Conservation (phyloP, 2,113 vertebrate genomes). For the Ciconia boyciana region DNA sequence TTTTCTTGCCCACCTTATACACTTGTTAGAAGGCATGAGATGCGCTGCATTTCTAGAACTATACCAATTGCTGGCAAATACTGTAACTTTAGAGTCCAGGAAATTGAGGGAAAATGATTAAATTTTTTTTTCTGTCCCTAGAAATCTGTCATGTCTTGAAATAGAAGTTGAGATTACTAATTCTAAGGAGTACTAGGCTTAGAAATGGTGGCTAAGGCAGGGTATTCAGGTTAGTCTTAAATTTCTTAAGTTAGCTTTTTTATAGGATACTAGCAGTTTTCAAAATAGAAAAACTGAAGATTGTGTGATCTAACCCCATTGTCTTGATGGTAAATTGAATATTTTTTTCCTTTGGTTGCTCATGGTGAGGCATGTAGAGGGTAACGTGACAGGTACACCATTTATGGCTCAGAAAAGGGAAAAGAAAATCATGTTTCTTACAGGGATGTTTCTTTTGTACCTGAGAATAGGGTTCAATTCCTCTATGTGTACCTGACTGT, state of each 20-base stretch:
- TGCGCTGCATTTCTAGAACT: background rate
- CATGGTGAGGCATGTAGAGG: accelerated
- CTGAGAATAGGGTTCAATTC: background rate
- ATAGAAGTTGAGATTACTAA: background rate
- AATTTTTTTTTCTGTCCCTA: background rate
- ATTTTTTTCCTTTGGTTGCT: background rate
- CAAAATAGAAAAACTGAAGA: background rate
- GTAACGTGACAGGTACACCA: accelerated
- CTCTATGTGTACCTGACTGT: background rate
- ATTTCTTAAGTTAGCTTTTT: background rate
- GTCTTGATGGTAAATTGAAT: background rate
- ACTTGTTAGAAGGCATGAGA: background rate
- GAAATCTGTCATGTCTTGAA: background rate
- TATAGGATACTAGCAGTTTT: background rate
- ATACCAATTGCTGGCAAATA: background rate
- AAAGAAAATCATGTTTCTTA: background rate
- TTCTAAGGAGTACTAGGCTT: background rate
- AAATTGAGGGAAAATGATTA: background rate
- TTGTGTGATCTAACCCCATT: background rate
- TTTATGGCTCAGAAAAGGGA: background rate
- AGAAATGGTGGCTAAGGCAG: background rate
- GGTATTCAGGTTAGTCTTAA: background rate
- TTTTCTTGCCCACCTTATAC: background rate
- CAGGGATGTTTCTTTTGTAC: background rate
- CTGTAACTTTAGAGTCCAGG: background rate